phyloP scores from a whole-genome alignment of 2,888 invertebrate genomes.

The Neoascia interrupta region DNA sequence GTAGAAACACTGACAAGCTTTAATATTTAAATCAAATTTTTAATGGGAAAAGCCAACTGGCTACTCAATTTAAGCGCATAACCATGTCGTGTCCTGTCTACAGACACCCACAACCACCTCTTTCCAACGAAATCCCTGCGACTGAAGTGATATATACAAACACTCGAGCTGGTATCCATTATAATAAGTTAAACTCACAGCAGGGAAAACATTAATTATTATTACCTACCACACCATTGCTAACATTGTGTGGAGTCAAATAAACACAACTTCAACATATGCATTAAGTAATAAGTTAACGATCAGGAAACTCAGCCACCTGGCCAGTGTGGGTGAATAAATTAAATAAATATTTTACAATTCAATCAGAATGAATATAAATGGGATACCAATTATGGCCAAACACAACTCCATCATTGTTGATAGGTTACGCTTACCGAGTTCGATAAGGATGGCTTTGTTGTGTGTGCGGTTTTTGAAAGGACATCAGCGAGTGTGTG shows the following conservation, averaged over 20 bases:
- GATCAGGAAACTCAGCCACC: conserved; percentile 58
- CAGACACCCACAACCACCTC: neutral
- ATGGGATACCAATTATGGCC: conserved; percentile 56
- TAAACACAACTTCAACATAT: neutral
- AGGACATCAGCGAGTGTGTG: conserved; percentile 19
- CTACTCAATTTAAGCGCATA: conserved; percentile 1
- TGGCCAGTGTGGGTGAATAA: conserved; percentile 55
- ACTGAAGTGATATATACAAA: neutral
- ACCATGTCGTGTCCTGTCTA: conserved; percentile 17
- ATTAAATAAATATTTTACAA: conserved; percentile 65
- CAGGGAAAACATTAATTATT: conserved; percentile 41
- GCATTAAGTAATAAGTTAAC: conserved; percentile 55
- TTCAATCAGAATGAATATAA: conserved; percentile 64
- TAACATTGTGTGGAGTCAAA: neutral
- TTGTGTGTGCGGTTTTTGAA: conserved; percentile 11
- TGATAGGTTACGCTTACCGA: neutral
- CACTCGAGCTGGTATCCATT: neutral
- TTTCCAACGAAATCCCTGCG: neutral
- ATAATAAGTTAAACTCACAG: conserved; percentile 30
- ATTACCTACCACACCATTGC: neutral
- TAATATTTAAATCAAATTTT: neutral
- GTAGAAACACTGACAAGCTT: too few relatives aligned
- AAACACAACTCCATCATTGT: conserved; percentile 27
- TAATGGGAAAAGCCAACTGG: conserved; percentile 22
- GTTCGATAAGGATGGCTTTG: conserved; percentile 1